Evolutionary conservation across 1,140 invertebrate species (phyloP).

Genomic region (Chymomyza costata): DNA sequence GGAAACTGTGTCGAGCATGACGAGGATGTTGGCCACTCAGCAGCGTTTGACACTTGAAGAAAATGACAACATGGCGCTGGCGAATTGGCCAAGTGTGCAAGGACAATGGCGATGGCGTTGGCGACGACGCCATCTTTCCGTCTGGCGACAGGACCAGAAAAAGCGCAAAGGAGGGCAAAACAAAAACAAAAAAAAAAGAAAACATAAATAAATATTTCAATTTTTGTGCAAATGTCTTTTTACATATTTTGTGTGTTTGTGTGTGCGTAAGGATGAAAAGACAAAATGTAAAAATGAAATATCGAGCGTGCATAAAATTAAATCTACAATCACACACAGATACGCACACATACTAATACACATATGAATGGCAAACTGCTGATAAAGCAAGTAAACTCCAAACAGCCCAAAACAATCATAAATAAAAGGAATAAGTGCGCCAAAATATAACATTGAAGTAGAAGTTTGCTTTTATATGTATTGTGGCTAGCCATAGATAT

Average conservation of each 20-base stretch:
- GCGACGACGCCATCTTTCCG: too few relatives aligned
- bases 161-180: not conserved
- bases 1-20: constrained; percentile 55
- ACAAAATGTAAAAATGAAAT: constrained; percentile 52
- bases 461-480: constrained; percentile 1
- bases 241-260: constrained; percentile 19
- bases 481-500: too few relatives aligned
- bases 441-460: constrained; percentile 38
- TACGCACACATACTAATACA: not conserved
- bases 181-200: constrained; percentile 14
- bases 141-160: constrained; percentile 25
- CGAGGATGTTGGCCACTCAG: constrained; percentile 62
- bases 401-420: constrained; percentile 32
- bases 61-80: constrained; percentile 40
- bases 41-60: constrained; percentile 66
- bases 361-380: constrained; percentile 49
- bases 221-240: constrained; percentile 49
- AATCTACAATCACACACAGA: constrained; percentile 47
- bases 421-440: constrained; percentile 31
- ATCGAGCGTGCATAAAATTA: constrained; percentile 56
- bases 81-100: constrained; percentile 21
- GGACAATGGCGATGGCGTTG: constrained; percentile 67
- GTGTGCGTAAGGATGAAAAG: constrained; percentile 27
- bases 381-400: constrained; percentile 54
- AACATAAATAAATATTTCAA: constrained; percentile 65